Evolutionary conservation across 2,113 vertebrate genomes (phyloP).

Genomic region (Aramus guarauna): DNA sequence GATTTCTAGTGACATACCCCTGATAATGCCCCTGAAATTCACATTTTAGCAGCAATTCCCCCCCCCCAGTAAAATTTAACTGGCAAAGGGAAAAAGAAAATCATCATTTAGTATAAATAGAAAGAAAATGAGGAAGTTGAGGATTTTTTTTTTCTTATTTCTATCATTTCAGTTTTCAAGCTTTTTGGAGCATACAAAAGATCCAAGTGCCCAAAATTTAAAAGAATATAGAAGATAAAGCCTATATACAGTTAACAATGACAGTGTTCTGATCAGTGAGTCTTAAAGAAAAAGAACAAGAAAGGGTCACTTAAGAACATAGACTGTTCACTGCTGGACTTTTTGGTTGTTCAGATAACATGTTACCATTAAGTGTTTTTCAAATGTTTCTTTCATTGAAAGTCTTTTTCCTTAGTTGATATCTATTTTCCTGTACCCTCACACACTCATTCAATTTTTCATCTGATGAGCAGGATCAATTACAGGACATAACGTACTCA

Average conservation of each 20-base stretch:
- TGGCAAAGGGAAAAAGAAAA: not conserved
- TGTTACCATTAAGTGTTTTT: not conserved
- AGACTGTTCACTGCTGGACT: not conserved
- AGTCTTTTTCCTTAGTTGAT: not conserved
- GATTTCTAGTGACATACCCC: not conserved
- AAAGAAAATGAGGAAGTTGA: not conserved
- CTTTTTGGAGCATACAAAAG: not conserved
- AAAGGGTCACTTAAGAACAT: not conserved
- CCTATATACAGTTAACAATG: not conserved
- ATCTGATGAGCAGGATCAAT: not conserved
- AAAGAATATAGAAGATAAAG: not conserved
- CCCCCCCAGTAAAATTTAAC: too few species aligned
- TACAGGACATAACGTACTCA: not conserved
- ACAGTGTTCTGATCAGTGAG: not conserved
- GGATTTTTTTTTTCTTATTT: not conserved
- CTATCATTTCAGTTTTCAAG: not conserved
- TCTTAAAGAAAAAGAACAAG: not conserved
- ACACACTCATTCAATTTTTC: not conserved
- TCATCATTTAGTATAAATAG: not conserved
- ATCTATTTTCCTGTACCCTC: not conserved
- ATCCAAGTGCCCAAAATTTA: not conserved
- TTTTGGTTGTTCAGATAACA: not conserved
- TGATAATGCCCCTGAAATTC: not conserved
- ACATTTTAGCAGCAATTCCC: not conserved
- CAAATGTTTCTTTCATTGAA: not conserved